Percentiles rank a stretch among this genome's conserved stretches.
These are phyloP conservation scores for Clitarchus hookeri DNA, from an alignment of 2,888 invertebrate genomes.

Conservation along the genomic window DNA sequence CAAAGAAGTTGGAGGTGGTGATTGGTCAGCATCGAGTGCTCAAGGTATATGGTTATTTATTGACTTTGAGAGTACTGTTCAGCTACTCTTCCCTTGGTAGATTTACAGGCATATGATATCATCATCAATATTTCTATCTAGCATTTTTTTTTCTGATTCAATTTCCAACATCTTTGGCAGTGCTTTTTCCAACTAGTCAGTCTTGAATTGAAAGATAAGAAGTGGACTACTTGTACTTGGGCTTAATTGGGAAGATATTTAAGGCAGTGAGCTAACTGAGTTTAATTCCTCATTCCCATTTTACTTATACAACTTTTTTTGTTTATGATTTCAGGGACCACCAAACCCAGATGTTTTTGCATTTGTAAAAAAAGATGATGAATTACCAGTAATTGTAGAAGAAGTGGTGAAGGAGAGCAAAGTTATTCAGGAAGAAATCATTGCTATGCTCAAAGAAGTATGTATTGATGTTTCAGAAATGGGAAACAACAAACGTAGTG, in stretches of 20 bases:
- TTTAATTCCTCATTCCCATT: too few species aligned
- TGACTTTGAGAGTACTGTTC: neutral
- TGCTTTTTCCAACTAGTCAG: too few species aligned
- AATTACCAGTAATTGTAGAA: constrained; percentile 58
- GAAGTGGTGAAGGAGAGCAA: constrained; percentile 65
- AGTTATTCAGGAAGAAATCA: constrained; percentile 67
- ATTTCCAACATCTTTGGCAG: too few species aligned
- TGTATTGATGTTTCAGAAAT: constrained; percentile 38
- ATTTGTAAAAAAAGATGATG: constrained; percentile 51
- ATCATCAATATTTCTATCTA: too few species aligned
- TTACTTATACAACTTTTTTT: constrained; percentile 3
- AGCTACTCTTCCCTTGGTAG: too few species aligned
- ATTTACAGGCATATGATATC: too few species aligned
- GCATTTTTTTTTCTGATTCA: too few species aligned
- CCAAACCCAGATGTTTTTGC: constrained; percentile 75
- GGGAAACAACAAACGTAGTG: too few species aligned
- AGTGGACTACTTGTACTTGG: too few species aligned
- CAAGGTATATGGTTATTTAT: constrained; percentile 59
- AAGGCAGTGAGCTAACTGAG: too few species aligned
- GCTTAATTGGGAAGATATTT: too few species aligned
- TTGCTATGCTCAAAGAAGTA: constrained; percentile 71
- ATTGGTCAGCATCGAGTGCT: constrained; percentile 81
- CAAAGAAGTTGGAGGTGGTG: constrained; percentile 85
- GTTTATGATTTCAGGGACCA: constrained; percentile 65
- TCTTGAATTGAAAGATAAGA: too few species aligned